Conservation (phyloP, 2,113 vertebrate species). For the Phyllostomus hastatus region DNA sequence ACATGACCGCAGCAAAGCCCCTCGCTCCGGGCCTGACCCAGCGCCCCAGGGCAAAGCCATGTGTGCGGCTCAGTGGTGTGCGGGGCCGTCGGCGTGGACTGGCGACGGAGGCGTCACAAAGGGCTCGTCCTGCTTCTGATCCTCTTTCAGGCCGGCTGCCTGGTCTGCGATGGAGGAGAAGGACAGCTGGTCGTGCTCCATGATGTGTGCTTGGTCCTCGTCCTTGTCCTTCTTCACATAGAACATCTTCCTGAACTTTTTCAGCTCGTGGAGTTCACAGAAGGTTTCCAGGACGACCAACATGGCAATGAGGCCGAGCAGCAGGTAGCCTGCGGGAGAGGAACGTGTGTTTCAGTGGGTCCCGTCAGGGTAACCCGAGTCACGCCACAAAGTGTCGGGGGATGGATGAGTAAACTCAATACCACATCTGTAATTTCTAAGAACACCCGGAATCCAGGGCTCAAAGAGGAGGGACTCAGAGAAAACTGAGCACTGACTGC, state of each 20-base stretch:
- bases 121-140: constrained; percentile 85
- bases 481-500: not conserved
- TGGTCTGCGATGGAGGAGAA: constrained; percentile 91
- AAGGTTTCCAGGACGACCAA: constrained; percentile 97
- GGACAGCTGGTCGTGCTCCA: constrained; percentile 94
- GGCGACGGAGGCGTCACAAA: constrained; percentile 82
- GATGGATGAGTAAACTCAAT: accelerated
- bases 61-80: constrained; percentile 81
- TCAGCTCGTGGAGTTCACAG: constrained; percentile 96
- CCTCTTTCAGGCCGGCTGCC: constrained; percentile 81
- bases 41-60: constrained; percentile 42
- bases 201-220: constrained; percentile 89
- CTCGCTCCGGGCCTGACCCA: not conserved
- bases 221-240: constrained; percentile 96
- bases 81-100: constrained; percentile 80
- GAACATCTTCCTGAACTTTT: constrained; percentile 95
- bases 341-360: not conserved
- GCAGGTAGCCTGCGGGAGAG: constrained; percentile 87
- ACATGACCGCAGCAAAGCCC: constrained; percentile 43
- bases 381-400: accelerated
- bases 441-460: not conserved
- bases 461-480: not conserved
- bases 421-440: not conserved
- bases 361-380: accelerated
- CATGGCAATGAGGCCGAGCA: constrained; percentile 94